A percentile compares a stretch with the other conserved stretches of the same genome.
Conservation (phyloP, 2,888 invertebrate genomes). For the Cryptophagus acutangulus region DNA sequence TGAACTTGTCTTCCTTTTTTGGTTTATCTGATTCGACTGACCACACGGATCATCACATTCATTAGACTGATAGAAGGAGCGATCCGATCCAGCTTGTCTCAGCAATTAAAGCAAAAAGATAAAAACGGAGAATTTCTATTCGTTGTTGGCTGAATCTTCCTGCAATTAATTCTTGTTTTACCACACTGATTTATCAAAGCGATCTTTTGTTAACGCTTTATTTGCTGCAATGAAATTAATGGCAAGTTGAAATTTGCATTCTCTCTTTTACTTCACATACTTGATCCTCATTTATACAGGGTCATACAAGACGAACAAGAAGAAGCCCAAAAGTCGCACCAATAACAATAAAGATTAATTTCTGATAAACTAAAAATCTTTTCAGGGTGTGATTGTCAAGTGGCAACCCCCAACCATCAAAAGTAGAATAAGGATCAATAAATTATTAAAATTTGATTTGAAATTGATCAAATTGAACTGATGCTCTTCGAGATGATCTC, state of each 20-base stretch:
- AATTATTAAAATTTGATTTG: no score
- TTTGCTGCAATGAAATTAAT: background rate
- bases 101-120: constrained; percentile 10
- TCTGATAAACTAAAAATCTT: background rate
- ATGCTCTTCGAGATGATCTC: no score
- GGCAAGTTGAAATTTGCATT: background rate
- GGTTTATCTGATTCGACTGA: constrained; percentile 24
- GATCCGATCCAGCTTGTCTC: constrained; percentile 15
- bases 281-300: background rate
- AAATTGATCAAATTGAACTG: no score
- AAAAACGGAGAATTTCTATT: background rate
- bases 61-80: constrained; percentile 19
- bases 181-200: background rate
- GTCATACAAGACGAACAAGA: no score
- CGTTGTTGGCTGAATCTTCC: constrained; percentile 5
- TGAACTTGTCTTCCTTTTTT: constrained; percentile 25
- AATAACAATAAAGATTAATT: no score
- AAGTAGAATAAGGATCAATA: no score
- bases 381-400: no score
- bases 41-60: constrained; percentile 27
- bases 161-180: constrained; percentile 13
- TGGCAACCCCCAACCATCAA: no score
- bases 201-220: background rate
- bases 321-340: no score
- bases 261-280: background rate